A percentile compares a stretch with the other conserved stretches of the same genome.
These are phyloP conservation scores for Knipowitschia caucasica DNA, from an alignment of 2,797 vertebrate genomes.

Conservation along the genomic window DNA sequence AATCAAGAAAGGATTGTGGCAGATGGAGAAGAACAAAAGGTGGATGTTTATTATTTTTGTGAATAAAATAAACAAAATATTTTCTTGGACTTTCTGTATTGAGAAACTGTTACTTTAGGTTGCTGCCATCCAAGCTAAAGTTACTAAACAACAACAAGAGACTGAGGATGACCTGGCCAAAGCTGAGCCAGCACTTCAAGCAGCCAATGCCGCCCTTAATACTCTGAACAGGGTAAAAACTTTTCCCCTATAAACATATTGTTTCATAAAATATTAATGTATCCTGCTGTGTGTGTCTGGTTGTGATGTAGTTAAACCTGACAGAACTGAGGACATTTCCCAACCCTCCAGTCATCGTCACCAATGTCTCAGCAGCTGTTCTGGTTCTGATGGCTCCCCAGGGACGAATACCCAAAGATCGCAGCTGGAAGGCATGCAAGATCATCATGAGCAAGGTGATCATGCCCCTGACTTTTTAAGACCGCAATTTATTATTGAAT, in stretches of 20 bases:
- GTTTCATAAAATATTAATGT: neutral
- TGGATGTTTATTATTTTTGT: slow-evolving; percentile 14
- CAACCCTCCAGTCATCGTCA: slow-evolving; percentile 70
- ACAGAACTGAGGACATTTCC: slow-evolving; percentile 78
- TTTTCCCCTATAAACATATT: slow-evolving; percentile 1
- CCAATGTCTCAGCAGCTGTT: slow-evolving; percentile 67
- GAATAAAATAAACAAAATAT: no score
- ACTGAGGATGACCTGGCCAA: slow-evolving; percentile 77
- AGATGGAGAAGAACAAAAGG: slow-evolving; percentile 72
- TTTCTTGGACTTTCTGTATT: neutral
- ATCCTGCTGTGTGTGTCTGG: slow-evolving; percentile 15
- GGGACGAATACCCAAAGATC: slow-evolving; percentile 74
- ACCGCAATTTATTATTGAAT: slow-evolving; percentile 3
- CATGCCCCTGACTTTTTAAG: slow-evolving; percentile 4
- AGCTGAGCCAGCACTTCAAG: slow-evolving; percentile 72
- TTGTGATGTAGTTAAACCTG: slow-evolving; percentile 69
- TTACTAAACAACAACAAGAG: slow-evolving; percentile 76
- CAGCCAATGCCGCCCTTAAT: slow-evolving; percentile 73
- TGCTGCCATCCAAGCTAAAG: slow-evolving; percentile 73
- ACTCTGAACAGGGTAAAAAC: slow-evolving; percentile 74
- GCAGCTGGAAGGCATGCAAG: slow-evolving; percentile 80
- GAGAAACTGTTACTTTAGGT: slow-evolving; percentile 47
- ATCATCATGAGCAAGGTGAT: slow-evolving; percentile 79
- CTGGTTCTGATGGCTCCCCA: slow-evolving; percentile 69
- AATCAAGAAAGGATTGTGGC: slow-evolving; percentile 69